These are phyloP conservation scores for Psix sp. DNA, from an alignment of 1,140 invertebrate genomes.

Conservation along the genomic window DNA sequence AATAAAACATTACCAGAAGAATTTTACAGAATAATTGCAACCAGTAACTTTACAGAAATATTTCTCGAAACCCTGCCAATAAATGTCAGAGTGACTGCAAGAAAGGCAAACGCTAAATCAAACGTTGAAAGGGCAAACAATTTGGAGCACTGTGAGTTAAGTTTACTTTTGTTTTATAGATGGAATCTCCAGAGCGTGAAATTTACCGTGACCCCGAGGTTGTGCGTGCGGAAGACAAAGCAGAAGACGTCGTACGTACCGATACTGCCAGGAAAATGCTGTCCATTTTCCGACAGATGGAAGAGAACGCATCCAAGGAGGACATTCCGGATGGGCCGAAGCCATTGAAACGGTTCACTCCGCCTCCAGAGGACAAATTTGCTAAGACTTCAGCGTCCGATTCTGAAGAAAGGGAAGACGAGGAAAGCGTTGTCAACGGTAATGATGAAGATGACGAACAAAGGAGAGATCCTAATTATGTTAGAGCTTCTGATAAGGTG, in stretches of 20 bases:
- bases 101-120: slow-evolving; percentile 25
- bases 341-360: slow-evolving; percentile 91
- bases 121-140: slow-evolving; percentile 17
- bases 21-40: too few relatives aligned
- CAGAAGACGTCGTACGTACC: slow-evolving; percentile 76
- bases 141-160: slow-evolving; percentile 2
- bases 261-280: slow-evolving; percentile 91
- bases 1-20: too few relatives aligned
- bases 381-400: slow-evolving; percentile 77
- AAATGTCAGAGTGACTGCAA: slow-evolving; percentile 20
- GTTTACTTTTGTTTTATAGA: slow-evolving; percentile 63
- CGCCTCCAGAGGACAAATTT: slow-evolving; percentile 86
- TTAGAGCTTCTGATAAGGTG: slow-evolving; percentile 78
- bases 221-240: slow-evolving; percentile 81
- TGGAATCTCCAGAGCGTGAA: slow-evolving; percentile 85
- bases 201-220: slow-evolving; percentile 86
- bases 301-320: slow-evolving; percentile 81
- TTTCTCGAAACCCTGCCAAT: too few relatives aligned
- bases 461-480: slow-evolving; percentile 79
- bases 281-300: slow-evolving; percentile 90
- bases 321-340: slow-evolving; percentile 83
- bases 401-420: slow-evolving; percentile 79
- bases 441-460: slow-evolving; percentile 79
- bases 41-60: too few relatives aligned
- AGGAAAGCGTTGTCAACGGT: slow-evolving; percentile 78